Base-by-base conservation (phyloP, 1,140 invertebrate species). In the Notospermus geniculatus region DNA sequence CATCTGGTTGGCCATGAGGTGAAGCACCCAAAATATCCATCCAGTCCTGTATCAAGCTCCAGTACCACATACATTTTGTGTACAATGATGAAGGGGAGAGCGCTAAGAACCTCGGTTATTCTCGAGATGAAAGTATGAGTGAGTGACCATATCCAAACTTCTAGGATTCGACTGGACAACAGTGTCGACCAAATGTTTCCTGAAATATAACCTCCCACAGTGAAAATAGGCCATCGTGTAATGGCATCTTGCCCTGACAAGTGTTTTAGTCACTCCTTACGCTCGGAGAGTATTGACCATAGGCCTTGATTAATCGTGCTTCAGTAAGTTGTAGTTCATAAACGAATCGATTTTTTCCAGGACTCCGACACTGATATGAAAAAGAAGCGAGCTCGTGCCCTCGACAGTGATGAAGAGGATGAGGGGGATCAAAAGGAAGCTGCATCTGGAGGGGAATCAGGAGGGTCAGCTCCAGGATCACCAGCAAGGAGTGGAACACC, bases 361-460 rank as follows among this genome's bases (percentile, higher is more conserved):
- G 76, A 71, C 43, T 72, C 74, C 55, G 88, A 71, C 84, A 84
- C 63, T 17, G 71, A 70, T 55, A 71, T 68, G 13, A 78, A 76
- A 60, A 81, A 78, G 67, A 80, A 79, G 70, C 71, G 71, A 55
- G 71, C 73, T 2, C 62, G 71, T 30, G 68, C 81, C 53, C 72
- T 79, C 19, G 78, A 79, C 54, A 75, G 74, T 71, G 73, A 75
- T 65, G 79, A 79, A 29, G 79, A 80, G 19, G 72, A 68, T 23
- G 71, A 69, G 32, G 64, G 41, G 63, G n/a, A n/a, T n/a, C n/a
- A n/a, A n/a, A n/a, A n/a, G n/a, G n/a, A n/a, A n/a, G n/a, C n/a
- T n/a, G 59, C 41, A 2, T 32, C 17, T 1, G 67, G 57, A 1
- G 62, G 53, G 19, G 66, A 54, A n/a, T 56, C 29, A 1, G 45